These are phyloP conservation scores for Sycobia sp. DNA, from an alignment of 1,140 invertebrate genomes.

Conservation along the genomic window DNA sequence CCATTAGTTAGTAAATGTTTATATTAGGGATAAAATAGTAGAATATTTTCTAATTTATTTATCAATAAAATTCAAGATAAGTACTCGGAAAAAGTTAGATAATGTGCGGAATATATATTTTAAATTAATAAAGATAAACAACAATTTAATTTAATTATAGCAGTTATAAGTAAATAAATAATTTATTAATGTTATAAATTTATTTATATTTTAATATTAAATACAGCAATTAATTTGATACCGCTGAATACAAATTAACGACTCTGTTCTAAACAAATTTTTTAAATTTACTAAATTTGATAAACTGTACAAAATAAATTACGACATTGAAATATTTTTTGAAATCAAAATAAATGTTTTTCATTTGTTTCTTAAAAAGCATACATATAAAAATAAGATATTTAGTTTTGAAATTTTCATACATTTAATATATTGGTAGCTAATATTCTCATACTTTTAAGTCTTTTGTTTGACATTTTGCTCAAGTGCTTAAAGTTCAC, in stretches of 20 bases:
- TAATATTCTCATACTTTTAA: conserved; percentile 6
- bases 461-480: conserved; percentile 20
- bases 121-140: background rate
- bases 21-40: background rate
- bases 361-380: conserved; percentile 18
- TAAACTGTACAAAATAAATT: conserved; percentile 15
- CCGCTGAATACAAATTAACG: background rate
- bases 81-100: conserved; percentile 17
- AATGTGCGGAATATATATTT: background rate
- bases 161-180: conserved; percentile 1
- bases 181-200: background rate
- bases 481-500: conserved; percentile 24
- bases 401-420: conserved; percentile 24
- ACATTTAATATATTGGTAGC: conserved; percentile 24
- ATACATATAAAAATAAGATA: conserved; percentile 12
- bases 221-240: background rate
- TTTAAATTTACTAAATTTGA: conserved; percentile 20
- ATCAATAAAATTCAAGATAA: conserved; percentile 9
- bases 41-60: no score
- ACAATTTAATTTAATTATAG: background rate
- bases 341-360: conserved; percentile 21
- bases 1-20: conserved; percentile 1
- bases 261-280: background rate
- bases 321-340: conserved; percentile 12
- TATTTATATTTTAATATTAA: conserved; percentile 5